Conservation (phyloP, 2,797 vertebrate species). For the Enteromius paludinosus region DNA sequence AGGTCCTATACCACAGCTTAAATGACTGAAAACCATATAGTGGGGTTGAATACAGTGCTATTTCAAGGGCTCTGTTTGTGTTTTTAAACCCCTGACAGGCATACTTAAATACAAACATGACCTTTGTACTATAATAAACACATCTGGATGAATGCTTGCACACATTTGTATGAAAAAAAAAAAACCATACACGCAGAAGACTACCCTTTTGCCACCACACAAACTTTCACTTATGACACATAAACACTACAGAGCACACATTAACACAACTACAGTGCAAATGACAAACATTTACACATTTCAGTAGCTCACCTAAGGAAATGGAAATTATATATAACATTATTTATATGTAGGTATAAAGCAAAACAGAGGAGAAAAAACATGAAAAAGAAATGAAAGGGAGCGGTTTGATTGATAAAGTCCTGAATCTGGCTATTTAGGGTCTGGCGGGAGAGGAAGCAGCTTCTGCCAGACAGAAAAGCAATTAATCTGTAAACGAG, state of each 20-base stretch:
- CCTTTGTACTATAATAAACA: conserved; percentile 47
- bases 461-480: conserved; percentile 96
- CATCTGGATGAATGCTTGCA: conserved; percentile 36
- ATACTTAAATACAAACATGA: conserved; percentile 49
- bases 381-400: conserved; percentile 32
- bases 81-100: conserved; percentile 39
- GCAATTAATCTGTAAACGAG: conserved; percentile 99
- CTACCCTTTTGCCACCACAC: conserved; percentile 31
- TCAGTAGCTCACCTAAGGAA: background rate
- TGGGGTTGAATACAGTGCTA: conserved; percentile 26
- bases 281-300: conserved; percentile 35
- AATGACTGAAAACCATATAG: conserved; percentile 42
- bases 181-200: conserved; percentile 22
- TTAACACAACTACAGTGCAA: conserved; percentile 23
- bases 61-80: conserved; percentile 35
- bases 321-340: background rate
- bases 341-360: conserved; percentile 50
- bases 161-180: conserved; percentile 32
- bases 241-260: conserved; percentile 37
- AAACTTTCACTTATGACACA: conserved; percentile 32
- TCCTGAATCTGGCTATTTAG: conserved; percentile 99
- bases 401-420: conserved; percentile 91
- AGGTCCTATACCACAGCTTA: conserved; percentile 62
- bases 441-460: conserved; percentile 94
- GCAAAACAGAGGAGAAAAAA: conserved; percentile 82